Percentiles rank a stretch among this genome's conserved stretches.
Evolutionary conservation across 1,140 invertebrate species (phyloP).

Genomic region (Tachypleus tridentatus): DNA sequence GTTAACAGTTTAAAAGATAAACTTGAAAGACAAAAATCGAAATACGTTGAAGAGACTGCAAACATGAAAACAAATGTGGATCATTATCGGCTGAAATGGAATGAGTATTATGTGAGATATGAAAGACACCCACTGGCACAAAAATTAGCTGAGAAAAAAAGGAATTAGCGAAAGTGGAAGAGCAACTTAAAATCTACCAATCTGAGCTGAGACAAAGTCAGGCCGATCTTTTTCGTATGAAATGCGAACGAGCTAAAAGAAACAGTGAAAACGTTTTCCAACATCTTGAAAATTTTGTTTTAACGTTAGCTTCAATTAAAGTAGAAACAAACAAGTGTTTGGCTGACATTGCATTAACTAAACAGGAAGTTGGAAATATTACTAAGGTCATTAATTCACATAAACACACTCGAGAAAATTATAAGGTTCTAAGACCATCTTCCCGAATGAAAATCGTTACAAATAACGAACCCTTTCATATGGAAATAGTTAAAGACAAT

Average conservation of each 20-base stretch:
- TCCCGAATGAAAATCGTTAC: too few species aligned
- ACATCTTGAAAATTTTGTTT: too few species aligned
- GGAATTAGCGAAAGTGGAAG: neutral
- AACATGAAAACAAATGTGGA: neutral
- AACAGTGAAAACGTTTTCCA: constrained; percentile 6
- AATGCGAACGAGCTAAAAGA: constrained; percentile 10
- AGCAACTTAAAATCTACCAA: neutral
- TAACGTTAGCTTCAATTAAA: too few species aligned
- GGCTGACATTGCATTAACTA: too few species aligned
- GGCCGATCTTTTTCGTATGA: constrained; percentile 10
- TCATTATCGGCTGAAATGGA: constrained; percentile 3
- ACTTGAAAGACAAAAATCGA: neutral
- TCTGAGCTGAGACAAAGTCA: constrained; percentile 6
- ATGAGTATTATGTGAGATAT: constrained; percentile 6
- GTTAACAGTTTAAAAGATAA: too few species aligned
- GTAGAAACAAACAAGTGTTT: too few species aligned
- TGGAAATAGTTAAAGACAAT: too few species aligned
- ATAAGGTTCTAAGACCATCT: too few species aligned
- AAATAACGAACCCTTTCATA: too few species aligned
- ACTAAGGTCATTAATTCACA: too few species aligned
- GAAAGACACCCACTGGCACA: constrained; percentile 3
- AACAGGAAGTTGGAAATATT: too few species aligned
- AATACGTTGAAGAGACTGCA: neutral
- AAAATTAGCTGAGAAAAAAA: neutral
- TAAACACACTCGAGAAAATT: too few species aligned